Evolutionary conservation across 2,797 vertebrate species (phyloP).

Genomic region (Microcaecilia unicolor): DNA sequence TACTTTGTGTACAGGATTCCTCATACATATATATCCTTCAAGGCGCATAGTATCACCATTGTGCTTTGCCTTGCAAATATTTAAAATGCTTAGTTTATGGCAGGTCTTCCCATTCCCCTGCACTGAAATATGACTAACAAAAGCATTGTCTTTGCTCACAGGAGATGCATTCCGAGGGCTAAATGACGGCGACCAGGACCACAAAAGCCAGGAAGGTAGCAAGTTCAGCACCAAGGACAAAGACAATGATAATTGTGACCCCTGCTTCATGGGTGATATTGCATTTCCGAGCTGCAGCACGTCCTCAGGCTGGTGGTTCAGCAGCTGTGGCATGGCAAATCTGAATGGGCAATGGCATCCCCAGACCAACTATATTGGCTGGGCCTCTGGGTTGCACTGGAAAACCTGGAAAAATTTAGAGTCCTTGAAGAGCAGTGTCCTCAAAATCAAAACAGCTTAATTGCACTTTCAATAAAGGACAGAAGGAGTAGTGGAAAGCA

Average conservation of each 20-base stretch:
- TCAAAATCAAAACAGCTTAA: not conserved
- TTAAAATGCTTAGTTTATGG: too few relatives aligned
- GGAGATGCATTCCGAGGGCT: conserved; percentile 63
- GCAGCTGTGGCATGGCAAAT: conserved; percentile 61
- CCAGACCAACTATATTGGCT: conserved; percentile 18
- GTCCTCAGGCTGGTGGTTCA: conserved; percentile 69
- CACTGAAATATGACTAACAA: too few relatives aligned
- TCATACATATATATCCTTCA: too few relatives aligned
- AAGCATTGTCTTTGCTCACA: too few relatives aligned
- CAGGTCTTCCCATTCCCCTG: too few relatives aligned
- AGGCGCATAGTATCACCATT: too few relatives aligned
- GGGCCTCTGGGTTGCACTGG: conserved; percentile 47
- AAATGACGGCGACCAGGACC: conserved; percentile 52
- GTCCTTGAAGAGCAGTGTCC: not conserved
- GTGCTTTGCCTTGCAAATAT: too few relatives aligned
- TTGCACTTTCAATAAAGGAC: too few relatives aligned
- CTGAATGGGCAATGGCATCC: conserved; percentile 45
- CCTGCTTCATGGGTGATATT: conserved; percentile 40
- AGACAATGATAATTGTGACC: conserved; percentile 62
- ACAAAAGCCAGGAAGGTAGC: conserved; percentile 48
- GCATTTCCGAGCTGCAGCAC: conserved; percentile 55
- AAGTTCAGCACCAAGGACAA: conserved; percentile 60
- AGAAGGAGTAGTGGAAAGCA: too few relatives aligned
- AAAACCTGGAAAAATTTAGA: conserved; percentile 49
- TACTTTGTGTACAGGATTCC: too few relatives aligned